These are phyloP conservation scores for Caenorhabditis brenneri DNA, from an alignment of 1,140 invertebrate genomes.

Conservation along the genomic window DNA sequence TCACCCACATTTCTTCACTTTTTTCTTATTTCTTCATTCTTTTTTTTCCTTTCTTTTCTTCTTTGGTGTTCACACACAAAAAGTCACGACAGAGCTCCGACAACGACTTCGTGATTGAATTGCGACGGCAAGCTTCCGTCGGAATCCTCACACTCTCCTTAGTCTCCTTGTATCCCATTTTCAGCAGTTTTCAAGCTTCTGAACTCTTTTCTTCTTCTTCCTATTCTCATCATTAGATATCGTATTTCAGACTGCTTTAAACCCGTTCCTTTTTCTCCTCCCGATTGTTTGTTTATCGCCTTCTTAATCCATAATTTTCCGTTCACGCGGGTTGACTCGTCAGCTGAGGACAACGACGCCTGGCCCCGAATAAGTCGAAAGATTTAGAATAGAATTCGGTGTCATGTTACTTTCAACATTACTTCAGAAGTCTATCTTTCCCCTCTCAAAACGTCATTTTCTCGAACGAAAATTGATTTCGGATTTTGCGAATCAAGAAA, in stretches of 20 bases:
- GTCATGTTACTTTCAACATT: conserved; percentile 10
- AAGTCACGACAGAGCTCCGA: neutral
- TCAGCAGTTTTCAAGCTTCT: neutral
- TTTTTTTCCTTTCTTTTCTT: neutral
- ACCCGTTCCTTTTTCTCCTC: neutral
- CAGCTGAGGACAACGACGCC: neutral
- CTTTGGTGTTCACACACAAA: conserved; percentile 27
- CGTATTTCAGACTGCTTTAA: neutral
- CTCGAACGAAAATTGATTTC: neutral
- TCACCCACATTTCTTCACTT: neutral
- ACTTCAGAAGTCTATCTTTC: neutral
- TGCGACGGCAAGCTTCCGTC: conserved; percentile 11
- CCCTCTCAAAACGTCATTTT: neutral
- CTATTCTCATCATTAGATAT: neutral
- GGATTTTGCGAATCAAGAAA: too few relatives aligned
- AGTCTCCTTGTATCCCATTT: neutral
- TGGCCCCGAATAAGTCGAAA: neutral
- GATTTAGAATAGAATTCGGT: neutral
- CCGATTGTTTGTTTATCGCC: conserved; percentile 21
- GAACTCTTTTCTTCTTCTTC: neutral
- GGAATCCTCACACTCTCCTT: neutral
- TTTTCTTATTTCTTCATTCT: neutral
- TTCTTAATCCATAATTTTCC: conserved; percentile 30
- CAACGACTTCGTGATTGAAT: conserved; percentile 25
- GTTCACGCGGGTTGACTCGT: neutral